Conservation (phyloP, 2,113 vertebrate species). For the Centropus unirufus region DNA sequence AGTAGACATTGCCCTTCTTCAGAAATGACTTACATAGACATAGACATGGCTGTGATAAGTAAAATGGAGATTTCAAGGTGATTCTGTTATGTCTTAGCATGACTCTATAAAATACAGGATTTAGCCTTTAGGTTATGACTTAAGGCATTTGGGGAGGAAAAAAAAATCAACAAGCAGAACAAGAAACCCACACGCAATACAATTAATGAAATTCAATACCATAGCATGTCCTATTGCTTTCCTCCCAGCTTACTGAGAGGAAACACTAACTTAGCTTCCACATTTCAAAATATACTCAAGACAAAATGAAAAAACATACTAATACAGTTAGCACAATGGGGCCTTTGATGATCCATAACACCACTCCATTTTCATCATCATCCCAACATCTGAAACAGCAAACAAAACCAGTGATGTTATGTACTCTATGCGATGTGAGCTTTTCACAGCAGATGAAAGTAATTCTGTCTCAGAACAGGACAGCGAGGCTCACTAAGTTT, state of each 20-base stretch:
- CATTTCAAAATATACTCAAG: neutral
- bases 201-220: neutral
- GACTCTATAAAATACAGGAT: neutral
- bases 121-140: neutral
- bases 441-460: neutral
- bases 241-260: neutral
- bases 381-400: constrained; percentile 76
- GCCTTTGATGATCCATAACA: constrained; percentile 81
- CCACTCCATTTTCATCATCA: constrained; percentile 67
- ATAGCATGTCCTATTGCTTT: neutral
- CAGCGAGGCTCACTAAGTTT: neutral
- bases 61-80: neutral
- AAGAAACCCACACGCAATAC: neutral
- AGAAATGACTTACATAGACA: neutral
- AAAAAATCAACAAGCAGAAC: neutral
- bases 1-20: neutral
- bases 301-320: constrained; percentile 53
- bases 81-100: neutral
- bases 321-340: constrained; percentile 77
- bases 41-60: neutral
- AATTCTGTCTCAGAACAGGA: neutral
- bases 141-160: neutral
- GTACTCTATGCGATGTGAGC: accelerated
- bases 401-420: neutral
- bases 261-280: neutral